These are phyloP conservation scores for Perca fluviatilis DNA, from an alignment of 2,113 vertebrate species.

Conservation along the genomic window DNA sequence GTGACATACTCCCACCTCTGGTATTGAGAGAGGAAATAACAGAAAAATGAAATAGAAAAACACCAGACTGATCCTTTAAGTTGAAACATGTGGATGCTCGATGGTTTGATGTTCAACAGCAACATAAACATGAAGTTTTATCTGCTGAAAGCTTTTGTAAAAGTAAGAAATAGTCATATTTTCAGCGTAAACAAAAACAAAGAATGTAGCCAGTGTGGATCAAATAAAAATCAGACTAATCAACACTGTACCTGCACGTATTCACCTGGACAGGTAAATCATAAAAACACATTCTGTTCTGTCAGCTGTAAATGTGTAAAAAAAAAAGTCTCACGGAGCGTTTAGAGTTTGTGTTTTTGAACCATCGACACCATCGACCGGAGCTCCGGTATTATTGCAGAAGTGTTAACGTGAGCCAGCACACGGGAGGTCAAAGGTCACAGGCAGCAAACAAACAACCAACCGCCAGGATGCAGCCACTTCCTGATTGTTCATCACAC, in stretches of 20 bases:
- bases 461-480: not conserved
- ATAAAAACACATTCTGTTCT: slow-evolving; percentile 34
- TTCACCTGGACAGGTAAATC: slow-evolving; percentile 35
- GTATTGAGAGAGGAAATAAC: too few relatives aligned
- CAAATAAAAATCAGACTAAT: slow-evolving; percentile 19
- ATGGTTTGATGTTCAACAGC: not conserved
- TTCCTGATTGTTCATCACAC: not conserved
- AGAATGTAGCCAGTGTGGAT: slow-evolving; percentile 5
- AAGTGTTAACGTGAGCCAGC: slow-evolving; percentile 1
- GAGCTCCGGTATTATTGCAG: slow-evolving; percentile 32
- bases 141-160: not conserved
- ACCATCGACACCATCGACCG: not conserved
- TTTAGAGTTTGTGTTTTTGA: slow-evolving; percentile 15
- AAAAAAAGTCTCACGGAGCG: not conserved
- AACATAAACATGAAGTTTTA: not conserved
- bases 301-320: slow-evolving; percentile 27
- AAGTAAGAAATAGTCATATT: not conserved
- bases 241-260: slow-evolving; percentile 19
- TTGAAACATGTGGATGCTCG: not conserved
- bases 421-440: slow-evolving; percentile 30
- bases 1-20: too few relatives aligned
- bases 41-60: not conserved
- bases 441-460: not conserved
- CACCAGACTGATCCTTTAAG: slow-evolving; percentile 14
- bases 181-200: not conserved